A percentile compares a stretch with the other conserved stretches of the same genome.
These are phyloP conservation scores for Synanceia verrucosa DNA, from an alignment of 2,797 vertebrate species.

Conservation along the genomic window DNA sequence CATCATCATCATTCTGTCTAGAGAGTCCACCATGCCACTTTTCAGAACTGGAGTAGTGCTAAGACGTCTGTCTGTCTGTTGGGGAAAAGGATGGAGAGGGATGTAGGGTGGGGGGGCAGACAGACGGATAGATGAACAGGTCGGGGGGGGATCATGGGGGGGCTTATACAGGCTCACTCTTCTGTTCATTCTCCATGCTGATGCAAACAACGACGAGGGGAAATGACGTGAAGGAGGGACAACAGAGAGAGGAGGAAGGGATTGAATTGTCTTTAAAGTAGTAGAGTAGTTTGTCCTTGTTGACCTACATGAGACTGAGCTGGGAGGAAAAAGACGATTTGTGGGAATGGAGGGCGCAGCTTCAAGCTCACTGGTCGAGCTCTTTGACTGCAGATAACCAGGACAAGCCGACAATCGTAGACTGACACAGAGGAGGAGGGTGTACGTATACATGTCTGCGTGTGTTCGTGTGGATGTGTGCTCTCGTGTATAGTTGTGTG, in stretches of 20 bases:
- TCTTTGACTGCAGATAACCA: slow-evolving; percentile 73
- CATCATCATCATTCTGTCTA: slow-evolving; percentile 75
- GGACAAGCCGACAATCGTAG: slow-evolving; percentile 79
- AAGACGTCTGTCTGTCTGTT: slow-evolving; percentile 69
- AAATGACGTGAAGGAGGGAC: slow-evolving; percentile 38
- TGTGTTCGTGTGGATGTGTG: slow-evolving; percentile 38
- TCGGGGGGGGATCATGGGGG: neutral
- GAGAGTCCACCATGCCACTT: slow-evolving; percentile 80
- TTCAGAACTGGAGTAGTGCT: slow-evolving; percentile 78
- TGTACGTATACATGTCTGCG: slow-evolving; percentile 48
- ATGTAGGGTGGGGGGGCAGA: neutral
- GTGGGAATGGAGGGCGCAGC: slow-evolving; percentile 48
- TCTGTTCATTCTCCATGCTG: slow-evolving; percentile 80
- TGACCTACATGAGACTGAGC: slow-evolving; percentile 63
- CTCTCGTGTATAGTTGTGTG: slow-evolving; percentile 30
- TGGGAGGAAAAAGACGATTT: slow-evolving; percentile 26
- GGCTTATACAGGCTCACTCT: slow-evolving; percentile 64
- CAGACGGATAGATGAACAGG: slow-evolving; percentile 24
- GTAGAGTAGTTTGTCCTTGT: slow-evolving; percentile 62
- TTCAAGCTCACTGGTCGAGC: slow-evolving; percentile 78
- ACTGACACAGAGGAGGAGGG: slow-evolving; percentile 77
- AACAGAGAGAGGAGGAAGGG: slow-evolving; percentile 13
- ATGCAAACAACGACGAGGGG: slow-evolving; percentile 67
- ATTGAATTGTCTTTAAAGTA: slow-evolving; percentile 58
- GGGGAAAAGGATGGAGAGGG: slow-evolving; percentile 24